Conservation (phyloP, 2,113 vertebrate species). For the Jacana jacana region DNA sequence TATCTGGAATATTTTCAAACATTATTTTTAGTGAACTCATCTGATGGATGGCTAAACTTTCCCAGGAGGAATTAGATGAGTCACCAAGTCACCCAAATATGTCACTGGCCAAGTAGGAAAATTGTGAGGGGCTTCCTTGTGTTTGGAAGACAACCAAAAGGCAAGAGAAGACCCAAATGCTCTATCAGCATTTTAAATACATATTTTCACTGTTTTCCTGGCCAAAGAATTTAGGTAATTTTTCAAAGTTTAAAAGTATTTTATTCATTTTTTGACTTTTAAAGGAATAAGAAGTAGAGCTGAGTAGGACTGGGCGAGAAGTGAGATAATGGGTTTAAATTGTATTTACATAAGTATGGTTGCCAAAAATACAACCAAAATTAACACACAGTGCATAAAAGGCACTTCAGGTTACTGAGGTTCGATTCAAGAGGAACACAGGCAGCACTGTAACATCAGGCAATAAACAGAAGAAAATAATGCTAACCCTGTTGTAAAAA, state of each 20-base stretch:
- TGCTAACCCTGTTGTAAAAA: not conserved
- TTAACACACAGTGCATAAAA: not conserved
- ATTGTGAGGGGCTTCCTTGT: not conserved
- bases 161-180: not conserved
- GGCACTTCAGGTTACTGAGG: not conserved
- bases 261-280: not conserved
- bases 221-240: not conserved
- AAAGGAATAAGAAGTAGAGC: not conserved
- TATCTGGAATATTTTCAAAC: not conserved
- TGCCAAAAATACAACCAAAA: not conserved
- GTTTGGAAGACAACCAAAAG: not conserved
- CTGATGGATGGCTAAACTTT: not conserved
- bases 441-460: not conserved
- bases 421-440: not conserved
- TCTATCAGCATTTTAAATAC: not conserved
- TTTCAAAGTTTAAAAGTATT: not conserved
- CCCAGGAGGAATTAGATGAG: not conserved
- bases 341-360: not conserved
- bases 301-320: not conserved
- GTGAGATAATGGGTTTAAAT: not conserved
- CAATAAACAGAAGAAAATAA: not conserved
- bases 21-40: not conserved
- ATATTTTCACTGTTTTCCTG: not conserved
- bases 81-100: not conserved
- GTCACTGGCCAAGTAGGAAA: not conserved